Conservation (phyloP, 1,140 invertebrate genomes). For the Cydia splendana region DNA sequence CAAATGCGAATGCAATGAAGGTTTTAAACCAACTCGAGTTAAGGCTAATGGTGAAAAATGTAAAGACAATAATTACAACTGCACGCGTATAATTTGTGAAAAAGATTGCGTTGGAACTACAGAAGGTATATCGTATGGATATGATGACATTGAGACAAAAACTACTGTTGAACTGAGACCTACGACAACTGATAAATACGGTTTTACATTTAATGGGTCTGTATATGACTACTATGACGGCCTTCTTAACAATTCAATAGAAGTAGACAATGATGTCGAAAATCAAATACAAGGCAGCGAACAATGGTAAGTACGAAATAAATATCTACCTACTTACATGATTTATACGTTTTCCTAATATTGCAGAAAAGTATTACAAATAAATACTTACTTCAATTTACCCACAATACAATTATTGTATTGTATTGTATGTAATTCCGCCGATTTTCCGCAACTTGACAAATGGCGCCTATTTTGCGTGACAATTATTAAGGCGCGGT, state of each 20-base stretch:
- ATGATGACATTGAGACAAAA: not conserved
- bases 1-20: constrained; percentile 46
- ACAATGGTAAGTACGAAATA: not conserved
- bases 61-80: not conserved
- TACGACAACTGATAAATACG: not conserved
- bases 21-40: constrained; percentile 37
- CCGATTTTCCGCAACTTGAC: too few relatives aligned
- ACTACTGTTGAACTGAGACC: not conserved
- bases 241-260: not conserved
- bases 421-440: too few relatives aligned
- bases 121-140: not conserved
- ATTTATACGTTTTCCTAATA: too few relatives aligned
- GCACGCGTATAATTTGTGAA: not conserved
- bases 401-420: too few relatives aligned
- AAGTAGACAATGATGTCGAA: not conserved
- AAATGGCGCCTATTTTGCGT: too few relatives aligned
- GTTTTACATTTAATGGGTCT: not conserved
- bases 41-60: not conserved
- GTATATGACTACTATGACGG: not conserved
- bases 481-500: too few relatives aligned
- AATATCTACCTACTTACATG: too few relatives aligned
- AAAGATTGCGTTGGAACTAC: not conserved
- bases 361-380: too few relatives aligned
- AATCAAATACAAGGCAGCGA: not conserved
- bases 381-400: too few relatives aligned